Base-by-base conservation (phyloP, 2,113 vertebrate species). In the Morphnarchus princeps region DNA sequence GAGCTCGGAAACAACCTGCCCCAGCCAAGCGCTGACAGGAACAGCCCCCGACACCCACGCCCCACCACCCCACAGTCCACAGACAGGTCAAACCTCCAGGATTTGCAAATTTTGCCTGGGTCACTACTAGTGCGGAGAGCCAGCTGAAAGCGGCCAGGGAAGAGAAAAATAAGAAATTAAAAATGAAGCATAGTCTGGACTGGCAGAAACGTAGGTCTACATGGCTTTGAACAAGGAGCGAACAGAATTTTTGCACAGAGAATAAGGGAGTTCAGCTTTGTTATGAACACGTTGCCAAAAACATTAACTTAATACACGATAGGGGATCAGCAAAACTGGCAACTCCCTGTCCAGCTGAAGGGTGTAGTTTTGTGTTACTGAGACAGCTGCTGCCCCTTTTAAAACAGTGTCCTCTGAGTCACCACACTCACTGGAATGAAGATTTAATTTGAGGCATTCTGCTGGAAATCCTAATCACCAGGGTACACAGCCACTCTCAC, bases 11-110 rank as follows among this genome's bases (percentile, higher is more conserved):
- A 97, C 20, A 69, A 29, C 31, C 22, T 16, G 15, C 42, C 45
- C 13, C 1, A 2, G 97, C 97, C 97, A 98, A 95, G 70, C 21
- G 1, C 88, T 98, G 95, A 96, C 97, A 97, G 97, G 97, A 98
- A 98, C 80, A 72, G 59, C 85, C 87, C 36, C n/a, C 31, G 2
- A 80, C 59, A 20, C 72, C 93, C 78, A 3, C 24, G 21, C 42
- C 94, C 55, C 91, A 93, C 83, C 78, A 40, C 58, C 36, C 52
- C 74, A 58, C 72, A 70, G 57, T 73, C 81, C 63, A 34, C 76
- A 63, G 87, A 24, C 73, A 16, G 42, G 34, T 63, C 72, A 78
- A 28, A 55, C 66, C 61, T 67, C 69, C 0, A 0, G 80, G n/a
- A 36, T 1, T 34, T 47, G 25, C 69, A 71, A 34, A 93, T 67